phyloP scores from a whole-genome alignment of 2,888 invertebrate species.

The Cecidostiba fungosa region DNA sequence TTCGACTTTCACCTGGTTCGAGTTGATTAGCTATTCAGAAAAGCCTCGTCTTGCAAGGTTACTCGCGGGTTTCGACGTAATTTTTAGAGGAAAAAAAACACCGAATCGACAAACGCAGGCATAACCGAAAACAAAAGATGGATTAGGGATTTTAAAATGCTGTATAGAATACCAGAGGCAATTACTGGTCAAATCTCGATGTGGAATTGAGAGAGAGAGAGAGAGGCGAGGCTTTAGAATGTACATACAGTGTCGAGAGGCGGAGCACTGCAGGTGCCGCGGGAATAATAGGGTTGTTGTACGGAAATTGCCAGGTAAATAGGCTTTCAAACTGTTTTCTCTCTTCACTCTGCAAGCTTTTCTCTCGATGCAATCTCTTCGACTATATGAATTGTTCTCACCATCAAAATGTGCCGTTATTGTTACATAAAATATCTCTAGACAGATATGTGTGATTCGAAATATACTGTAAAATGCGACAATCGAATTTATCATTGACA shows the following conservation, averaged over 20 bases:
- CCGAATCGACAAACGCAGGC: neutral
- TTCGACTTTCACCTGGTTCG: neutral
- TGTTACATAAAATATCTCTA: neutral
- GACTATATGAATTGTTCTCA: neutral
- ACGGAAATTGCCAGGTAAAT: slow-evolving; percentile 31
- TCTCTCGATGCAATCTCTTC: neutral
- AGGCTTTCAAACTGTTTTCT: slow-evolving; percentile 28
- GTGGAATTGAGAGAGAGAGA: neutral
- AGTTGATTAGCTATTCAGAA: neutral
- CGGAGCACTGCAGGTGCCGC: slow-evolving; percentile 20
- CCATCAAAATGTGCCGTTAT: neutral
- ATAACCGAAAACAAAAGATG: neutral
- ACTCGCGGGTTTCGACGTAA: neutral
- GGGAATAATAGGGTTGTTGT: slow-evolving; percentile 34
- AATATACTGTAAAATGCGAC: neutral
- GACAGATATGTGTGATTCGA: neutral
- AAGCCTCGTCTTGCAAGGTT: neutral
- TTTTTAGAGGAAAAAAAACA: neutral
- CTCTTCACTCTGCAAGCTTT: neutral
- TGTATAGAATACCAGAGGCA: neutral
- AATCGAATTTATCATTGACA: no score
- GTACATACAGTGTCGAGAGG: neutral
- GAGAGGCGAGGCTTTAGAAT: neutral
- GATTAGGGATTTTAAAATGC: neutral
- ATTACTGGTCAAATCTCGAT: neutral